A percentile compares a stretch with the other conserved stretches of the same genome.
Conservation (phyloP, 1,140 invertebrate genomes). For the Lepidotrigona ventralis region DNA sequence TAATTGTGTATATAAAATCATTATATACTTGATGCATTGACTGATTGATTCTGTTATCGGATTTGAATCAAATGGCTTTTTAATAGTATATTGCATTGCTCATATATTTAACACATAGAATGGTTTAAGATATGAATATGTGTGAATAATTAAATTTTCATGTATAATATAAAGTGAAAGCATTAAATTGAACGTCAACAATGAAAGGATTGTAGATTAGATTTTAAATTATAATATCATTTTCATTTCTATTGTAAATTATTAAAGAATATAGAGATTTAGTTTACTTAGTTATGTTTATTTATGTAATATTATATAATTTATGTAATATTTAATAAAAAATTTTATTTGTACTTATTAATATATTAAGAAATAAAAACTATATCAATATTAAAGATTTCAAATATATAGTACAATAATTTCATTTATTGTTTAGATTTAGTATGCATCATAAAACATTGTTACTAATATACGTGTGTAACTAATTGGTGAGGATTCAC, state of each 20-base stretch:
- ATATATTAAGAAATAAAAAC: slow-evolving; percentile 47
- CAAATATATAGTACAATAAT: slow-evolving; percentile 14
- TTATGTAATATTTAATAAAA: slow-evolving; percentile 31
- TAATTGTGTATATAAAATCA: slow-evolving; percentile 54
- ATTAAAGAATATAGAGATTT: not conserved
- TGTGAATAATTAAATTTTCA: slow-evolving; percentile 5
- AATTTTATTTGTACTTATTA: slow-evolving; percentile 48
- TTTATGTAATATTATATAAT: no score
- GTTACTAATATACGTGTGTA: not conserved
- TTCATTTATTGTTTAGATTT: not conserved
- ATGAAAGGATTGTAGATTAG: not conserved
- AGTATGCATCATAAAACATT: slow-evolving; percentile 4
- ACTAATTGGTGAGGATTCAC: slow-evolving; percentile 41
- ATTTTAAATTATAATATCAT: slow-evolving; percentile 1
- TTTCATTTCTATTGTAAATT: slow-evolving; percentile 21
- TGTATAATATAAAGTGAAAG: not conserved
- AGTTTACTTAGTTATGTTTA: slow-evolving; percentile 39
- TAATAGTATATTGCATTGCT: slow-evolving; percentile 29
- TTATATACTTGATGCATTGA: slow-evolving; percentile 32
- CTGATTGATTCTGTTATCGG: not conserved
- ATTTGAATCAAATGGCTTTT: not conserved
- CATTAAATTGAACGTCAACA: not conserved
- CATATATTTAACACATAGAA: slow-evolving; percentile 5
- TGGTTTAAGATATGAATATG: not conserved
- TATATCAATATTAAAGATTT: slow-evolving; percentile 14